Percentiles rank a stretch among this genome's conserved stretches.
Evolutionary conservation across 1,140 invertebrate species (phyloP).

Genomic region (Zaprionus gabonicus): DNA sequence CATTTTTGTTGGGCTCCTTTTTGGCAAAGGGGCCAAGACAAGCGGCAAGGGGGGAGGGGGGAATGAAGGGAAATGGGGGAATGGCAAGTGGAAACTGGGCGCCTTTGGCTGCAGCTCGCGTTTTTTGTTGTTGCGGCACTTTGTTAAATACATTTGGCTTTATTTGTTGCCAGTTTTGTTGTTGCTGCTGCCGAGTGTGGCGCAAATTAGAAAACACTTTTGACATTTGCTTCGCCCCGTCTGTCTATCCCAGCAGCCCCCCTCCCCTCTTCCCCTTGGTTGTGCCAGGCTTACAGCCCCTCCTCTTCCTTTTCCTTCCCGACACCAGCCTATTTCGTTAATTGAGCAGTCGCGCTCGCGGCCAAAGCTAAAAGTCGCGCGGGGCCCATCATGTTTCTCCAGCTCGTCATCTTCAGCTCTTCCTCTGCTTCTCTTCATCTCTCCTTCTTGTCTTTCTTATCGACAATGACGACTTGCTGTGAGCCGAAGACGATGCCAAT

Average conservation of each 20-base stretch:
- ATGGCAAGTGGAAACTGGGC: not conserved
- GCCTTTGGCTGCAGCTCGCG: slow-evolving; percentile 18
- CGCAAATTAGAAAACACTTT: slow-evolving; percentile 80
- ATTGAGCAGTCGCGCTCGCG: slow-evolving; percentile 73
- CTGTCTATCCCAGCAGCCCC: not conserved
- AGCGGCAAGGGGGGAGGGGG: not conserved
- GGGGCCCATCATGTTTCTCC: not conserved
- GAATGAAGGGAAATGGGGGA: not conserved
- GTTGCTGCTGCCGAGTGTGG: slow-evolving; percentile 49
- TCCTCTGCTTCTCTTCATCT: not conserved
- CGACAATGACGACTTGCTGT: not conserved
- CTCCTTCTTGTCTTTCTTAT: not conserved
- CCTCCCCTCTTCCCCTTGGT: not conserved
- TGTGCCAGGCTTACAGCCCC: not conserved
- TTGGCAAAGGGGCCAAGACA: slow-evolving; percentile 17
- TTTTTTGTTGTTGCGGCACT: slow-evolving; percentile 60
- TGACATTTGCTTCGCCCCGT: slow-evolving; percentile 66
- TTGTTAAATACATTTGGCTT: slow-evolving; percentile 80
- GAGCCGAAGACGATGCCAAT: not conserved
- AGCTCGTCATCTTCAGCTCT: not conserved
- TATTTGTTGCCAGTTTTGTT: slow-evolving; percentile 63
- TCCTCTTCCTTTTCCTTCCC: slow-evolving; percentile 17
- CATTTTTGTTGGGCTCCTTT: slow-evolving; percentile 65
- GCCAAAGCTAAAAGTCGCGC: slow-evolving; percentile 40
- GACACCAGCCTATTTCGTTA: slow-evolving; percentile 65